phyloP scores from a whole-genome alignment of 2,797 vertebrate genomes.

The Neostethus bicornis region DNA sequence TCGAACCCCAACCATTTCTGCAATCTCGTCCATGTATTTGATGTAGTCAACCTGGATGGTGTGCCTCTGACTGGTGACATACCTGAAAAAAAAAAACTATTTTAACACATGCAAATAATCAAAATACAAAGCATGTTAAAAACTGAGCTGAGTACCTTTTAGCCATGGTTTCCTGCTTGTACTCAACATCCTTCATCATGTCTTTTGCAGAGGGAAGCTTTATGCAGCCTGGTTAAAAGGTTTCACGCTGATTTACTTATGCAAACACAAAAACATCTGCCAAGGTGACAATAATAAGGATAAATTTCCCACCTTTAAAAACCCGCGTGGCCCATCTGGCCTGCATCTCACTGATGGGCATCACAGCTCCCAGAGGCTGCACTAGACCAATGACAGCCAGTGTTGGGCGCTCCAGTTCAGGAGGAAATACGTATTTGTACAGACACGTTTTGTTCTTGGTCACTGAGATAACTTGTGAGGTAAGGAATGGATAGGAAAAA shows the following conservation, averaged over 20 bases:
- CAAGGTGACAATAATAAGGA: background rate
- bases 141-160: constrained; percentile 57
- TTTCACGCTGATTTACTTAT: background rate
- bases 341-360: constrained; percentile 85
- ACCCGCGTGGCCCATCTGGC: constrained; percentile 81
- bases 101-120: constrained; percentile 1
- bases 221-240: constrained; percentile 55
- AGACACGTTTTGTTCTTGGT: constrained; percentile 73
- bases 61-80: constrained; percentile 84
- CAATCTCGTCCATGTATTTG: constrained; percentile 88
- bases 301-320: constrained; percentile 77
- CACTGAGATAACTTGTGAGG: constrained; percentile 68
- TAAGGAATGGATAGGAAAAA: constrained; percentile 82
- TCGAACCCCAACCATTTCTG: constrained; percentile 74
- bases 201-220: constrained; percentile 71
- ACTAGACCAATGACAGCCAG: constrained; percentile 81
- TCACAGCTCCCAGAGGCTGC: constrained; percentile 81
- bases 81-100: constrained; percentile 69
- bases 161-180: constrained; percentile 68
- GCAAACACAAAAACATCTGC: background rate
- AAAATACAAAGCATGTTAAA: background rate
- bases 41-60: constrained; percentile 89
- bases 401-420: constrained; percentile 71
- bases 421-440: constrained; percentile 82
- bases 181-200: constrained; percentile 76